Percentiles rank a stretch among this genome's conserved stretches.
Conservation (phyloP, 2,113 vertebrate species). For the Tetrao urogallus region DNA sequence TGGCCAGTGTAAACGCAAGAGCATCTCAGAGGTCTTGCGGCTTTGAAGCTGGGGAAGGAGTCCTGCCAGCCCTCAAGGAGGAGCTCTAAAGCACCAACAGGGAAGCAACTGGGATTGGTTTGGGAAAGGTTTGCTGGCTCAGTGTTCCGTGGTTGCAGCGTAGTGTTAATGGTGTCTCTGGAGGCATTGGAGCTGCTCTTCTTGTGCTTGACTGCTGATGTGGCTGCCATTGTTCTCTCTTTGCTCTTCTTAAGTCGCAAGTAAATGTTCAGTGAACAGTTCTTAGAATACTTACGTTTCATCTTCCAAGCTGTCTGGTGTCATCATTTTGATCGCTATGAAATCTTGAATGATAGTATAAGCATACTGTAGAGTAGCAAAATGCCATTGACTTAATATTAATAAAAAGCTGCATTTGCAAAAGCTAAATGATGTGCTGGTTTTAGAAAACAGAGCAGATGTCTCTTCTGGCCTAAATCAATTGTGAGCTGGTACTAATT, state of each 20-base stretch:
- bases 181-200: neutral
- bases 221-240: neutral
- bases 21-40: neutral
- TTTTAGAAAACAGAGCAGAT: neutral
- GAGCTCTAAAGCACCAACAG: neutral
- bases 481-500: constrained; percentile 17
- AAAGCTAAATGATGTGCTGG: neutral
- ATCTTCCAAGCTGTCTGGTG: neutral
- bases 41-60: constrained; percentile 6
- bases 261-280: neutral
- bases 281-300: constrained; percentile 27
- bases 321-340: neutral
- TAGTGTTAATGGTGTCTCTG: neutral
- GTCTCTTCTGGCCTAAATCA: neutral
- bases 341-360: neutral
- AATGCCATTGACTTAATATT: neutral
- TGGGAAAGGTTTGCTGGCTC: neutral
- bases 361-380: neutral
- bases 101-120: neutral
- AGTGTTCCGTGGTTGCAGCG: accelerated
- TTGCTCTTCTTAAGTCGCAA: neutral
- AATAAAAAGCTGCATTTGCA: neutral
- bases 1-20: neutral
- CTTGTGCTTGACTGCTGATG: neutral
- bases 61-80: neutral